These are phyloP conservation scores for Ginglymostoma cirratum DNA, from an alignment of 2,113 vertebrate species.

Conservation along the genomic window DNA sequence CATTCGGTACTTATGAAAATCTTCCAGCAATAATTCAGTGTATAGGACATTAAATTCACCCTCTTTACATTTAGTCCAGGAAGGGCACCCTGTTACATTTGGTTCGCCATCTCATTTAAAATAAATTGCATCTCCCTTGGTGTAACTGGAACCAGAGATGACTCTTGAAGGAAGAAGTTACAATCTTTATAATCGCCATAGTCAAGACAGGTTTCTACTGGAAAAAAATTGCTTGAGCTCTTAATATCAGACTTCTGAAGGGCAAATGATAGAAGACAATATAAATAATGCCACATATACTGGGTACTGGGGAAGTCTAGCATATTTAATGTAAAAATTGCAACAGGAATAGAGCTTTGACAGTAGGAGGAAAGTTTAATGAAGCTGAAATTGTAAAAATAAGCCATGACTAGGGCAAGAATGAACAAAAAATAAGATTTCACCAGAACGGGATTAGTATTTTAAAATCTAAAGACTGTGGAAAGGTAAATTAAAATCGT, in stretches of 20 bases:
- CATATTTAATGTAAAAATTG: background rate
- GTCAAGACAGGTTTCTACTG: background rate
- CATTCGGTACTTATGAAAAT: background rate
- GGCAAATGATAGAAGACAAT: background rate
- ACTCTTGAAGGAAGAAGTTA: background rate
- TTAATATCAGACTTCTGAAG: background rate
- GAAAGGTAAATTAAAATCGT: too few species aligned
- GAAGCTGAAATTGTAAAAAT: background rate
- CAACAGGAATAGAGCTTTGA: background rate
- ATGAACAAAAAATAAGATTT: background rate
- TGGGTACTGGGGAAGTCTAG: background rate
- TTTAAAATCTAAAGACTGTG: too few species aligned
- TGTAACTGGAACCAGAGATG: background rate
- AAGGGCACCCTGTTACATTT: too few species aligned
- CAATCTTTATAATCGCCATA: background rate
- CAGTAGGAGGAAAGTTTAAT: background rate
- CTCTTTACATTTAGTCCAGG: background rate
- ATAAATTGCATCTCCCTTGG: background rate
- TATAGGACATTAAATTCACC: background rate
- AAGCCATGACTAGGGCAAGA: background rate
- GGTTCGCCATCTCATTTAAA: background rate
- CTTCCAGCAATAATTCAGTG: background rate
- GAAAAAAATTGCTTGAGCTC: background rate
- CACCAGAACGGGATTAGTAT: background rate
- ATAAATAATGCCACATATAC: background rate